A percentile compares a stretch with the other conserved stretches of the same genome.
Conservation (phyloP, 1,140 invertebrate species). For the Reticulitermes speratus region DNA sequence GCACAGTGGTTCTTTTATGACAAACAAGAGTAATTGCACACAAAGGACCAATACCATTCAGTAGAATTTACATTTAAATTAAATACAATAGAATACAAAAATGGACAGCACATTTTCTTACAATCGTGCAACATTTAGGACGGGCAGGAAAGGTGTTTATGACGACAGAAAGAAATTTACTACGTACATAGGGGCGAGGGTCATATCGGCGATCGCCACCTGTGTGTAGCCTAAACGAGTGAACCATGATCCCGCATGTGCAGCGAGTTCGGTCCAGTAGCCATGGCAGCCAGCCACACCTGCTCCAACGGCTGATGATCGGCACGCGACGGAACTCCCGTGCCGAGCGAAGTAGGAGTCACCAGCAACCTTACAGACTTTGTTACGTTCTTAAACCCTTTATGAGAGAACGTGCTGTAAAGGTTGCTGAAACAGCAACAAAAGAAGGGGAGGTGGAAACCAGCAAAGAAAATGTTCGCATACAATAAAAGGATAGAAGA, state of each 20-base stretch:
- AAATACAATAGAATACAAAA: background rate
- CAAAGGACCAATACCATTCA: background rate
- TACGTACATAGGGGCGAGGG: background rate
- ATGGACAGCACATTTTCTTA: background rate
- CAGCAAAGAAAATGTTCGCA: too few species aligned
- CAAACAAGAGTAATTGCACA: background rate
- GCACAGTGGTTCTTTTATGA: too few species aligned
- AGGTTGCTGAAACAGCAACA: too few species aligned
- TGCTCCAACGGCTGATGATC: background rate
- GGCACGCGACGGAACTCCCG: background rate
- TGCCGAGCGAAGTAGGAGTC: too few species aligned
- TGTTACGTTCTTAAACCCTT: too few species aligned
- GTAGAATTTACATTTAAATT: background rate
- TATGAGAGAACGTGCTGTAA: too few species aligned
- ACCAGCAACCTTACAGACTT: too few species aligned
- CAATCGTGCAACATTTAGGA: background rate
- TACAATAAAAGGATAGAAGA: too few species aligned
- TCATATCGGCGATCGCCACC: background rate
- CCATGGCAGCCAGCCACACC: background rate
- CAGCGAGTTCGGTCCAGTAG: background rate
- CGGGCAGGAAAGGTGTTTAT: background rate
- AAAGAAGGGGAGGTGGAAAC: too few species aligned
- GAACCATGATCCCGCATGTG: slow-evolving; percentile 5
- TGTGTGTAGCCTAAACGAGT: background rate
- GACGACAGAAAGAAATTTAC: background rate